These are phyloP conservation scores for Xestoiulus laeticollis DNA, from an alignment of 2,888 invertebrate species.

Conservation along the genomic window DNA sequence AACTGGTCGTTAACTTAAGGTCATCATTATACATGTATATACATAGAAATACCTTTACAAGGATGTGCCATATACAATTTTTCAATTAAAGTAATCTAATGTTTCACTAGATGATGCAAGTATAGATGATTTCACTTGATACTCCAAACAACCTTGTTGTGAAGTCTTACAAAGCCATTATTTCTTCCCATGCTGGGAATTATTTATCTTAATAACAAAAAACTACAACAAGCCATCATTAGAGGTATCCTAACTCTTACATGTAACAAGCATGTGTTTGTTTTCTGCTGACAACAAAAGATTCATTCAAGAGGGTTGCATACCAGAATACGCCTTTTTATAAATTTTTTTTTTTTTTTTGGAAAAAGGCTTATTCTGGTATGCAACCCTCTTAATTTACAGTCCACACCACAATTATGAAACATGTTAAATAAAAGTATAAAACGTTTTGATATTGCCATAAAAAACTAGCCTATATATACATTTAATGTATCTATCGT, in stretches of 20 bases:
- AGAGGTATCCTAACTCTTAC: neutral
- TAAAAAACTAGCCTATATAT: neutral
- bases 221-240: neutral
- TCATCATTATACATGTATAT: too few species aligned
- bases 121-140: neutral
- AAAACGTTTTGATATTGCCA: neutral
- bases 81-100: neutral
- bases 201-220: neutral
- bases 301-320: too few species aligned
- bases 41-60: too few species aligned
- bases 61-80: too few species aligned
- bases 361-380: too few species aligned
- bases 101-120: neutral
- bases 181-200: neutral
- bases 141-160: neutral
- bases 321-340: too few species aligned
- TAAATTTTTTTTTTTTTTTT: too few species aligned
- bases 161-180: neutral
- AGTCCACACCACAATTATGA: neutral
- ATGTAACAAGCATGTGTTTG: neutral
- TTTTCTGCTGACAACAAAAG: slow-evolving; percentile 2
- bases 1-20: too few species aligned
- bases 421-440: neutral
- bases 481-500: neutral
- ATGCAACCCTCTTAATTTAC: too few species aligned